Evolutionary conservation across 2,888 invertebrate genomes (phyloP).

Genomic region (Leucophenga montana): DNA sequence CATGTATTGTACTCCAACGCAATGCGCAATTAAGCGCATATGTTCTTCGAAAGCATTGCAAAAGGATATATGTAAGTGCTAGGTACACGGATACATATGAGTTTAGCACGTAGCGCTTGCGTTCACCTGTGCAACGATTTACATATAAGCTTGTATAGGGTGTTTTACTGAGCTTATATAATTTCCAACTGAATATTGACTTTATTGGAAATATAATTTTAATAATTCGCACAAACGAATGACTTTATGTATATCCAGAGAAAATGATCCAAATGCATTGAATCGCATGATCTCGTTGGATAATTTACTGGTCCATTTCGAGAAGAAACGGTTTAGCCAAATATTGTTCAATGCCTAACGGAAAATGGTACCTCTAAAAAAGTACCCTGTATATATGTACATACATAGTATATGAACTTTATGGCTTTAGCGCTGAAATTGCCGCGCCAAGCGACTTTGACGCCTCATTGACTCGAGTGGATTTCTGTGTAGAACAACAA

Average conservation of each 20-base stretch:
- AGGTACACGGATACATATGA: constrained; percentile 28
- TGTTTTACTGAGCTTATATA: too few relatives aligned
- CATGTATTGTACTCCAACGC: constrained; percentile 19
- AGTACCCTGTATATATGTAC: too few relatives aligned
- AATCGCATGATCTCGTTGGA: too few relatives aligned
- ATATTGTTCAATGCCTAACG: too few relatives aligned
- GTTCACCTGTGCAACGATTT: constrained; percentile 28
- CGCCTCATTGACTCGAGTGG: constrained; percentile 65
- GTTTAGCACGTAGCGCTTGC: constrained; percentile 31
- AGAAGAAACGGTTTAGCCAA: too few relatives aligned
- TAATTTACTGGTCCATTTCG: too few relatives aligned
- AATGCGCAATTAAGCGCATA: constrained; percentile 67
- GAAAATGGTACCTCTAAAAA: too few relatives aligned
- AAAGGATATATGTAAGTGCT: constrained; percentile 42
- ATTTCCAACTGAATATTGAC: too few relatives aligned
- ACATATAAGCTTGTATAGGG: constrained; percentile 38
- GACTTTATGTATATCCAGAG: too few relatives aligned
- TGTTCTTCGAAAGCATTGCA: constrained; percentile 48
- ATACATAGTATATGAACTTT: constrained; percentile 52
- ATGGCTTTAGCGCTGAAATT: constrained; percentile 55
- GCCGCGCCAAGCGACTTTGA: constrained; percentile 59
- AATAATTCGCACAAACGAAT: too few relatives aligned
- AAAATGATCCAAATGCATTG: too few relatives aligned
- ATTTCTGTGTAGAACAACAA: constrained; percentile 45
- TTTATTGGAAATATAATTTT: too few relatives aligned